A percentile compares a stretch with the other conserved stretches of the same genome.
Conservation (phyloP, 2,797 vertebrate species). For the Pseudotriccus pelzelni region DNA sequence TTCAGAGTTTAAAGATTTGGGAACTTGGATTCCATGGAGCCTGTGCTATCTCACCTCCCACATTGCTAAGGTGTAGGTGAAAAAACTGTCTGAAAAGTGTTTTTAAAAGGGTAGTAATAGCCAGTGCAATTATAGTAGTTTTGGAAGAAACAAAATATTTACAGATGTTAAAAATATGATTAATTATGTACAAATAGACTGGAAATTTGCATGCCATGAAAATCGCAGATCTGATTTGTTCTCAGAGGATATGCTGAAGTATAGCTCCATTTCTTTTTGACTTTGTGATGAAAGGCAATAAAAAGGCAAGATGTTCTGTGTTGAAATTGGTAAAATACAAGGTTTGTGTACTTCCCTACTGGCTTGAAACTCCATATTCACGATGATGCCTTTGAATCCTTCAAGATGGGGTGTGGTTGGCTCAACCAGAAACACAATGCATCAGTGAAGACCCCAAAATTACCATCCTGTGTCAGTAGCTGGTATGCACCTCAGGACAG, state of each 20-base stretch:
- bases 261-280: neutral
- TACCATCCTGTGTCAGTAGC: neutral
- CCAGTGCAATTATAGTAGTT: neutral
- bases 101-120: neutral
- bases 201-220: neutral
- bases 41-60: neutral
- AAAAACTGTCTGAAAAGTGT: neutral
- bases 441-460: neutral
- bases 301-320: neutral
- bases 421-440: neutral
- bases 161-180: neutral
- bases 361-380: neutral
- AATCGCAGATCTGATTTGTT: conserved; percentile 28
- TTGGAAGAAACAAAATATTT: neutral
- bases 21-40: neutral
- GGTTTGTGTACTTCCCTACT: neutral
- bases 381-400: neutral
- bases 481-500: neutral
- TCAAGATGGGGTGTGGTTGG: rapidly evolving
- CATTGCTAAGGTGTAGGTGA: neutral
- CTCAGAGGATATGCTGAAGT: neutral
- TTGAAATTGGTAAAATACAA: neutral
- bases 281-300: neutral
- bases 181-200: neutral
- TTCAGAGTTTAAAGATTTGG: neutral